phyloP scores from a whole-genome alignment of 53 echinoderm and acorn worm genomes.

The Mesocentrotus franciscanus region DNA sequence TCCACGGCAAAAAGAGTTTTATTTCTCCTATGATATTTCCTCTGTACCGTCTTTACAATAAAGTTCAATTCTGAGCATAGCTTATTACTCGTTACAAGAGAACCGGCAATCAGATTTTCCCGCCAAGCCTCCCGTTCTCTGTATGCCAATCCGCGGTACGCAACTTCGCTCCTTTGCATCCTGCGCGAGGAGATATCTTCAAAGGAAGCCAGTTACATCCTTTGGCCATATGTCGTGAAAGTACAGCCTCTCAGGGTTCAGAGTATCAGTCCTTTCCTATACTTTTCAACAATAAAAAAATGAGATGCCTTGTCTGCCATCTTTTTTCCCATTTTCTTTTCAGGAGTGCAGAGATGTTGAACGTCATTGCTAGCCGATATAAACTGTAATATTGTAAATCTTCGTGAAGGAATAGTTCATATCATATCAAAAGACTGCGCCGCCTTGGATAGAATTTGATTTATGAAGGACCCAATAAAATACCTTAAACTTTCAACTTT shows the following conservation, averaged over 20 bases:
- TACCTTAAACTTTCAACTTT: slow-evolving; percentile 6
- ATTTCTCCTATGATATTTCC: slow-evolving; percentile 18
- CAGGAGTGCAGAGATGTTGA: slow-evolving; percentile 28
- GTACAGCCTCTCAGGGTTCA: slow-evolving; percentile 60
- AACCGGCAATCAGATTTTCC: slow-evolving; percentile 58
- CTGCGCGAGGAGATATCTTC: slow-evolving; percentile 50
- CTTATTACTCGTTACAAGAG: slow-evolving; percentile 57
- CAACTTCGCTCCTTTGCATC: slow-evolving; percentile 14
- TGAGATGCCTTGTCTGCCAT: neutral
- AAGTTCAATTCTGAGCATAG: slow-evolving; percentile 52
- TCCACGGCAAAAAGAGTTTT: slow-evolving; percentile 2
- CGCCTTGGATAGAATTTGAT: slow-evolving; percentile 4
- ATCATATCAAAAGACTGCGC: slow-evolving; percentile 41
- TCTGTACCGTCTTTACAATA: slow-evolving; percentile 47
- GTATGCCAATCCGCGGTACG: slow-evolving; percentile 17
- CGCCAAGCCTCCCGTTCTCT: slow-evolving; percentile 38
- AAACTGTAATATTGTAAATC: slow-evolving; percentile 62
- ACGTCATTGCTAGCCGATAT: slow-evolving; percentile 17
- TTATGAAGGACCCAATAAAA: slow-evolving; percentile 18
- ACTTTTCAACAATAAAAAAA: slow-evolving; percentile 6
- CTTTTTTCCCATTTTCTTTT: neutral
- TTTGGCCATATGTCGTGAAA: slow-evolving; percentile 66
- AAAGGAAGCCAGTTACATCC: slow-evolving; percentile 49
- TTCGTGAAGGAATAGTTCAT: slow-evolving; percentile 51
- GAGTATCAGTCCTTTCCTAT: slow-evolving; percentile 18